Evolutionary conservation across 2,888 invertebrate genomes (phyloP).

Genomic region (Plusia festucae): DNA sequence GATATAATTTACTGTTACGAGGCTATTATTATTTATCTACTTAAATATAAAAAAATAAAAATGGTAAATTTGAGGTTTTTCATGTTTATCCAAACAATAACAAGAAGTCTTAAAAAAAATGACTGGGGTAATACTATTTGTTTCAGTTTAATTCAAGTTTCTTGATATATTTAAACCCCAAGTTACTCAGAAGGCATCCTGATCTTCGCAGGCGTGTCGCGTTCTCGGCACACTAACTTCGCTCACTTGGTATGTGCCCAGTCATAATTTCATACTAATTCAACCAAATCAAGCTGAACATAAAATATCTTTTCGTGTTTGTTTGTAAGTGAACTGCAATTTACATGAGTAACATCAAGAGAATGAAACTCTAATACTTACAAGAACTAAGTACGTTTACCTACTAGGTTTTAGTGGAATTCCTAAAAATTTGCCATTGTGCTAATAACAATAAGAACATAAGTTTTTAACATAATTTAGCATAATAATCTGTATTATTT

Average conservation of each 20-base stretch:
- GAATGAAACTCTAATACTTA: not conserved
- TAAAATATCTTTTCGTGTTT: not conserved
- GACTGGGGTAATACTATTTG: not conserved
- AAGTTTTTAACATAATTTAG: not conserved
- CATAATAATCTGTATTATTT: not conserved
- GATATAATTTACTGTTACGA: conserved; percentile 59
- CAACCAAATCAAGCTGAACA: not conserved
- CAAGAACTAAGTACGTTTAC: not conserved
- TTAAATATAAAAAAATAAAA: conserved; percentile 9
- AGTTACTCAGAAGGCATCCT: not conserved
- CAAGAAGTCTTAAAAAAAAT: not conserved
- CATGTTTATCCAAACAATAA: not conserved
- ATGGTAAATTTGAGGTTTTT: conserved; percentile 6
- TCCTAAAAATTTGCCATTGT: not conserved
- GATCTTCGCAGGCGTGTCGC: not conserved
- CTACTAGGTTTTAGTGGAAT: not conserved
- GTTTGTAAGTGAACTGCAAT: not conserved
- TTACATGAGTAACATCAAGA: not conserved
- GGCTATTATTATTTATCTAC: conserved; percentile 37
- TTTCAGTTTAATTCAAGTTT: conserved; percentile 1
- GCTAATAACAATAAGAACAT: not conserved
- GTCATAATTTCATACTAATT: not conserved
- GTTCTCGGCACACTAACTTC: not conserved
- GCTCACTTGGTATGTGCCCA: conserved; percentile 1
- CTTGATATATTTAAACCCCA: not conserved